These are phyloP conservation scores for Hydriomena furcata DNA, from an alignment of 2,888 invertebrate species.

Conservation along the genomic window DNA sequence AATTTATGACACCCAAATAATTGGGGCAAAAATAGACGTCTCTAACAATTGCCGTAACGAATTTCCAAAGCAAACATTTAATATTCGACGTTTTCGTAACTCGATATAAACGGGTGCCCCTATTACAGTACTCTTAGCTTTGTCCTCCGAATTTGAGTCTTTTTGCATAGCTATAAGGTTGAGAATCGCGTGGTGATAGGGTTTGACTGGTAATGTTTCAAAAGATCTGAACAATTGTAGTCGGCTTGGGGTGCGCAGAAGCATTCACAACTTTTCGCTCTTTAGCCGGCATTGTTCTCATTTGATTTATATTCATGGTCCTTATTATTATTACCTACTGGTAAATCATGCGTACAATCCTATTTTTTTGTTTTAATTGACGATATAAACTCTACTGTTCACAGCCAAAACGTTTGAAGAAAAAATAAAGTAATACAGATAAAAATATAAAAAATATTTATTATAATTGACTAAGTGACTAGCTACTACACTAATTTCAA, in stretches of 20 bases:
- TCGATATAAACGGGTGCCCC: constrained; percentile 75
- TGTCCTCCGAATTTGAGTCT: constrained; percentile 14
- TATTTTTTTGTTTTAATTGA: constrained; percentile 53
- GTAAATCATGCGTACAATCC: constrained; percentile 71
- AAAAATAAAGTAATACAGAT: constrained; percentile 19
- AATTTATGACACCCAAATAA: constrained; percentile 63
- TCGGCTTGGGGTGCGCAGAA: constrained; percentile 67
- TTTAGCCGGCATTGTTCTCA: constrained; percentile 78
- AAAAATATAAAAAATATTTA: constrained; percentile 51
- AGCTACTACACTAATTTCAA: constrained; percentile 61
- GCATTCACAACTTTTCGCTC: constrained; percentile 82
- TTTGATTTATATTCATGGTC: constrained; percentile 83
- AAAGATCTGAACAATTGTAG: constrained; percentile 62
- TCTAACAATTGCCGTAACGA: constrained; percentile 75
- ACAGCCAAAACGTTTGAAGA: constrained; percentile 5
- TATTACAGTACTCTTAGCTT: constrained; percentile 39
- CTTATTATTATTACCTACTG: constrained; percentile 71
- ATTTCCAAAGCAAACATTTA: constrained; percentile 81
- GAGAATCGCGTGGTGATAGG: constrained; percentile 4
- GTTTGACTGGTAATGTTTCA: constrained; percentile 43
- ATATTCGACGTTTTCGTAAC: constrained; percentile 69
- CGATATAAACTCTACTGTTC: constrained; percentile 22
- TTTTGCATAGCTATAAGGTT: constrained; percentile 36
- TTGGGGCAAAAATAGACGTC: constrained; percentile 57
- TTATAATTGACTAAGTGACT: constrained; percentile 59